Evolutionary conservation across 2,113 vertebrate species (phyloP).

Genomic region (Enhydra lutris): DNA sequence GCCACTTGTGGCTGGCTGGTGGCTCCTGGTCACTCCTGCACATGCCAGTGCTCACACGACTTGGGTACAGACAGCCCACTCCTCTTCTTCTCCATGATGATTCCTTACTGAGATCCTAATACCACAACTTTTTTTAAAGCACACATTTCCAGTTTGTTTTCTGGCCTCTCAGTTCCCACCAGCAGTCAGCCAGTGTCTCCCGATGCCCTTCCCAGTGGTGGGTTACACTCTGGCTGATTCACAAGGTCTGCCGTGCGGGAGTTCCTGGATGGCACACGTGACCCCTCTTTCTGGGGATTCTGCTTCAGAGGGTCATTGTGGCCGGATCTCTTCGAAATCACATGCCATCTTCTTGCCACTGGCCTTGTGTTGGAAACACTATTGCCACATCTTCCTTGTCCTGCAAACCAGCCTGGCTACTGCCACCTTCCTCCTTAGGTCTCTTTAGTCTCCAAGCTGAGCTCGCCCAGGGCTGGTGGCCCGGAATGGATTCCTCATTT

Average conservation of each 20-base stretch:
- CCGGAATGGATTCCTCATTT: neutral
- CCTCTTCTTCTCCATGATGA: fast-evolving
- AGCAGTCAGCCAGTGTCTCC: neutral
- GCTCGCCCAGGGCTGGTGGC: fast-evolving
- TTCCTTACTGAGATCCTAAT: neutral
- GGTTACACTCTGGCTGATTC: neutral
- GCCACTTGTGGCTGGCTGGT: neutral
- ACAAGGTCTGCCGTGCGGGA: neutral
- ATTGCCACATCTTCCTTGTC: neutral
- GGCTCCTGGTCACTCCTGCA: neutral
- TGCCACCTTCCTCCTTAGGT: neutral
- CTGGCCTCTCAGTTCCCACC: neutral
- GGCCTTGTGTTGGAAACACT: neutral
- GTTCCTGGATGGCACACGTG: neutral
- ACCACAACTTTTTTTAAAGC: neutral
- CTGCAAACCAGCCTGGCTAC: neutral
- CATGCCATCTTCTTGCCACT: neutral
- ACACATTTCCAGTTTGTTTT: neutral
- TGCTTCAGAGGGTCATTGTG: neutral
- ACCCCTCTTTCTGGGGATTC: neutral
- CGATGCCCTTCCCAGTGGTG: neutral
- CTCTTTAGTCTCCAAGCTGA: neutral
- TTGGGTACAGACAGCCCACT: neutral
- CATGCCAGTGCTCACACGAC: neutral
- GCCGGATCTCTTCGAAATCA: neutral